Conservation (phyloP, 2,888 invertebrate species). For the Sarcophaga caerulescens region DNA sequence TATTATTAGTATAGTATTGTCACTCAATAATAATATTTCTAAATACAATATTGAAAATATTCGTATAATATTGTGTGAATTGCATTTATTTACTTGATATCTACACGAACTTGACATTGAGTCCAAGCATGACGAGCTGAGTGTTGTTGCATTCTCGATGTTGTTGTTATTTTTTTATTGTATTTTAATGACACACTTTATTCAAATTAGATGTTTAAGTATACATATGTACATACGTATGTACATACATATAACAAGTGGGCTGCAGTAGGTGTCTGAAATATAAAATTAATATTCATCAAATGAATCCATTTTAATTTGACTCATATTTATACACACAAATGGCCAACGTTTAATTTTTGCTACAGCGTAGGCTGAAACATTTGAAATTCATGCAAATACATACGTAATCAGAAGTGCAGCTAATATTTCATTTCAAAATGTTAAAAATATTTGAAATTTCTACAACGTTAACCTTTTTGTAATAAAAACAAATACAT, state of each 20-base stretch:
- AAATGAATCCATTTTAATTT: background rate
- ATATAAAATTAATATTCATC: slow-evolving; percentile 20
- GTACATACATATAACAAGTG: background rate
- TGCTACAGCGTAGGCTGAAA: too few species aligned
- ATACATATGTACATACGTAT: background rate
- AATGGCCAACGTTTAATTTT: too few species aligned
- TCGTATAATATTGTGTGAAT: background rate
- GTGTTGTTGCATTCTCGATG: slow-evolving; percentile 19
- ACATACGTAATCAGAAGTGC: too few species aligned
- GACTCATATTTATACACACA: background rate
- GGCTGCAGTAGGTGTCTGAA: slow-evolving; percentile 24
- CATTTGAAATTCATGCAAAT: too few species aligned
- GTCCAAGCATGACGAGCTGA: slow-evolving; percentile 18
- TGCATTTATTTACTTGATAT: background rate
- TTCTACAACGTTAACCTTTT: too few species aligned
- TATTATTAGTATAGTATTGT: slow-evolving; percentile 54
- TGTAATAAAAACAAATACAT: too few species aligned
- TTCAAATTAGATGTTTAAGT: slow-evolving; percentile 2
- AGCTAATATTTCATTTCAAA: too few species aligned
- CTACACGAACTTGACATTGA: slow-evolving; percentile 1
- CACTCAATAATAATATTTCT: slow-evolving; percentile 15
- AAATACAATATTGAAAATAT: background rate
- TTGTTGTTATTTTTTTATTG: slow-evolving; percentile 4
- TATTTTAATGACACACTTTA: slow-evolving; percentile 39
- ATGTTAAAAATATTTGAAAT: too few species aligned